Conservation (phyloP, 2,888 invertebrate species). For the Cartodere bifasciata region DNA sequence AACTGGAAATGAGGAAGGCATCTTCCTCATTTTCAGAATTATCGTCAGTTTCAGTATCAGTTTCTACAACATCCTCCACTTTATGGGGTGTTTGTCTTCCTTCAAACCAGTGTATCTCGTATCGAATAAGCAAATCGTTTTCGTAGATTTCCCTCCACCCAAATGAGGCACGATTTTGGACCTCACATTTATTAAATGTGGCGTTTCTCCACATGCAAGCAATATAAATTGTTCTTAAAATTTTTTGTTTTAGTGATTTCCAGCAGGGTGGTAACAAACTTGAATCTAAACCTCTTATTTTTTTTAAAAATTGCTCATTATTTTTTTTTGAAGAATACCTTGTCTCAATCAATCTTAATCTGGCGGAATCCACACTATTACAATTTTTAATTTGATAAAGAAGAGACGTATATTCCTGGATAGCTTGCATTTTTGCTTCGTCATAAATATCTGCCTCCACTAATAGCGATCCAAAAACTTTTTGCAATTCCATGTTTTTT, state of each 20-base stretch:
- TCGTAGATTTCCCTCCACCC: slow-evolving; percentile 10
- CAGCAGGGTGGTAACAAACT: slow-evolving; percentile 19
- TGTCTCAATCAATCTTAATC: too few relatives aligned
- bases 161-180: slow-evolving; percentile 15
- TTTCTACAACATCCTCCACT: slow-evolving; percentile 2
- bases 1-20: too few relatives aligned
- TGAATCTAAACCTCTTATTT: slow-evolving; percentile 18
- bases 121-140: slow-evolving; percentile 6
- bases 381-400: slow-evolving; percentile 17
- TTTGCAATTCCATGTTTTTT: slow-evolving; percentile 10
- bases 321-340: slow-evolving; percentile 19
- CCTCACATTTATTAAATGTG: slow-evolving; percentile 15
- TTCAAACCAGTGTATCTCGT: too few relatives aligned
- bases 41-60: not conserved
- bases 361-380: slow-evolving; percentile 17
- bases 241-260: slow-evolving; percentile 19
- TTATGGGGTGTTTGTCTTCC: slow-evolving; percentile 3
- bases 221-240: slow-evolving; percentile 19
- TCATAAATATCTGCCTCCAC: slow-evolving; percentile 8
- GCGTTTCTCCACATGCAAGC: slow-evolving; percentile 21
- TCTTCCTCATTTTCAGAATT: slow-evolving; percentile 1
- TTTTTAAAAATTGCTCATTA: slow-evolving; percentile 18
- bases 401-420: slow-evolving; percentile 19
- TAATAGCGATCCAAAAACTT: slow-evolving; percentile 14
- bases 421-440: slow-evolving; percentile 16